Evolutionary conservation across 1,140 invertebrate genomes (phyloP).

Genomic region (Helicorthomorpha holstii): DNA sequence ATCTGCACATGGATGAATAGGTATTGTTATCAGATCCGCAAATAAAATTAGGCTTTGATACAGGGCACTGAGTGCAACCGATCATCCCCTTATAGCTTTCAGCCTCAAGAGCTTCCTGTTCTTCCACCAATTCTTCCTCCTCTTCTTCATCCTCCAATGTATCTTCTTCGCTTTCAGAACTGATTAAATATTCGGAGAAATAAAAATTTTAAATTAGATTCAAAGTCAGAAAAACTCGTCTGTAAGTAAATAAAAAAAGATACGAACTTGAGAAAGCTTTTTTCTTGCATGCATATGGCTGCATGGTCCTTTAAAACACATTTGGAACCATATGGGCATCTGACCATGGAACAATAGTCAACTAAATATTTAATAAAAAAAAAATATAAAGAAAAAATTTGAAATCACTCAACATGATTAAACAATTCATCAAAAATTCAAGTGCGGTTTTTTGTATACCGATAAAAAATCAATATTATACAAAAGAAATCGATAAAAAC

Average conservation of each 20-base stretch:
- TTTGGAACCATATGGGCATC: not conserved
- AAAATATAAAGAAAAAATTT: no score
- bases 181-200: no score
- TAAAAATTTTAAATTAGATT: no score
- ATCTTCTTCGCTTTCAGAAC: not conserved
- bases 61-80: slow-evolving; percentile 53
- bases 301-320: not conserved
- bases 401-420: no score
- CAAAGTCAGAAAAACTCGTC: no score
- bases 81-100: slow-evolving; percentile 24
- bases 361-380: not conserved
- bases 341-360: not conserved
- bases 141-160: not conserved
- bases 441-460: no score
- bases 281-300: not conserved
- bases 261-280: not conserved
- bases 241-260: not conserved
- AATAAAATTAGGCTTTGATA: slow-evolving; percentile 59
- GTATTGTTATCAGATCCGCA: slow-evolving; percentile 80
- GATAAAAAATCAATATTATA: no score
- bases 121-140: not conserved
- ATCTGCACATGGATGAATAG: slow-evolving; percentile 73
- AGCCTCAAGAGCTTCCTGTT: not conserved
- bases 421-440: no score
- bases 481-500: no score